Base-by-base conservation (phyloP, 2,113 vertebrate genomes). In the Pterocles gutturalis region DNA sequence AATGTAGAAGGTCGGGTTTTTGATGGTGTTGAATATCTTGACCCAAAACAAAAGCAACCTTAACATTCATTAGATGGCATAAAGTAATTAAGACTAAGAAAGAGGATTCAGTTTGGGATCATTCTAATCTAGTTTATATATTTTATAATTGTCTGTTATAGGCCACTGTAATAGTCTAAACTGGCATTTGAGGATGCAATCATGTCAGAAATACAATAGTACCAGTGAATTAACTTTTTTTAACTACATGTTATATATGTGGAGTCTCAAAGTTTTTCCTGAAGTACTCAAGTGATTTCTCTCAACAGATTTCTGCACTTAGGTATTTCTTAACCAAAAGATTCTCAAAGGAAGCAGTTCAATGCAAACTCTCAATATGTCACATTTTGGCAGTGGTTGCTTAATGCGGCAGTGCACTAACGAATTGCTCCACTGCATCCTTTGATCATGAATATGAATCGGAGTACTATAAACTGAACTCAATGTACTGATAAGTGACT, bases 401-500 rank as follows among this genome's bases (percentile, higher is more conserved):
- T 94, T 94, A 96, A 93, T 94, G 89, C 93, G 89, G 91, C 70
- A 92, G 84, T 69, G 71, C 82, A 58, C 92, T 95, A 93, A 96
- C 90, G 87, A 97, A 93, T 83, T 95, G 95, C 90, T 93, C 83
- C 90, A 87, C 79, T 94, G 92, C 90, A 94, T 96, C 90, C 84
- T 94, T 72, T 79, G 93, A 87, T 96, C 88, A 89, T 79, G 95
- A 96, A 95, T 94, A 93, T 86, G 96, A 97, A 96, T 86, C 20
- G 2, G 61, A 94, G 70, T 91, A 94, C 96, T 90, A 90, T 86
- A 96, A 94, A 95, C 95, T 93, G 85, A 96, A 91, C 91, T 95
- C 96, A 93, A 73, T 90, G 89, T 97, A 78, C 93, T 97, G 93
- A 77, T 65, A 96, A 97, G 94, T 96, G 89, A 92, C 88, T 93